Evolutionary conservation across 1,140 invertebrate species (phyloP).

Genomic region (Drosophila subpulchrella): DNA sequence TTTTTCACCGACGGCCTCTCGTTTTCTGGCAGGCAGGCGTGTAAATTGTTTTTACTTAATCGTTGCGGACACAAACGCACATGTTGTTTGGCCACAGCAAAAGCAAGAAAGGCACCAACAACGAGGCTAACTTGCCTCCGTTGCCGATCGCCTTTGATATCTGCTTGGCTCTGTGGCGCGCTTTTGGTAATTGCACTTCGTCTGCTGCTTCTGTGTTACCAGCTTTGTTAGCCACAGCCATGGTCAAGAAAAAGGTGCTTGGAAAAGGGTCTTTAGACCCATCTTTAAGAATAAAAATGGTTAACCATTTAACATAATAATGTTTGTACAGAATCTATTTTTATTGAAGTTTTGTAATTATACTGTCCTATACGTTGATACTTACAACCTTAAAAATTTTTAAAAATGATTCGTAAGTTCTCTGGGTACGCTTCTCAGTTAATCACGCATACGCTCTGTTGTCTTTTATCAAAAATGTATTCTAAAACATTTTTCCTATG

Average conservation of each 20-base stretch:
- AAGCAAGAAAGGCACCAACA: constrained; percentile 9
- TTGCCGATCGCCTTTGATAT: constrained; percentile 66
- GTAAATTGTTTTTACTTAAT: constrained; percentile 84
- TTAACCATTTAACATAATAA: too few species aligned
- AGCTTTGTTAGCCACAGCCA: constrained; percentile 17
- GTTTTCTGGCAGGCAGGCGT: constrained; percentile 73
- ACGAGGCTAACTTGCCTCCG: constrained; percentile 19
- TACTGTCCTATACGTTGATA: too few species aligned
- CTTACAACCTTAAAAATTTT: too few species aligned
- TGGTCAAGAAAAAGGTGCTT: neutral
- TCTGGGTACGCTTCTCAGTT: too few species aligned
- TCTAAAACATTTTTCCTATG: too few species aligned
- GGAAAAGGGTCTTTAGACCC: too few species aligned
- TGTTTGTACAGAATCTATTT: too few species aligned
- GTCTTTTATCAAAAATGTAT: too few species aligned
- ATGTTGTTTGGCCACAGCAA: constrained; percentile 63
- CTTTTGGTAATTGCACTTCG: constrained; percentile 75
- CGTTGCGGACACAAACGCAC: constrained; percentile 80
- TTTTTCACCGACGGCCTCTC: constrained; percentile 11
- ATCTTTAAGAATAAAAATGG: too few species aligned
- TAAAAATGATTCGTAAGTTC: too few species aligned
- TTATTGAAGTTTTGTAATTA: too few species aligned
- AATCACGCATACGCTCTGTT: too few species aligned
- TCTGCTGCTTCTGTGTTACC: constrained; percentile 71
- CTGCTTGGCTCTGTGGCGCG: constrained; percentile 57